phyloP scores from a whole-genome alignment of 1,140 invertebrate genomes.

The Sycobia sp. region DNA sequence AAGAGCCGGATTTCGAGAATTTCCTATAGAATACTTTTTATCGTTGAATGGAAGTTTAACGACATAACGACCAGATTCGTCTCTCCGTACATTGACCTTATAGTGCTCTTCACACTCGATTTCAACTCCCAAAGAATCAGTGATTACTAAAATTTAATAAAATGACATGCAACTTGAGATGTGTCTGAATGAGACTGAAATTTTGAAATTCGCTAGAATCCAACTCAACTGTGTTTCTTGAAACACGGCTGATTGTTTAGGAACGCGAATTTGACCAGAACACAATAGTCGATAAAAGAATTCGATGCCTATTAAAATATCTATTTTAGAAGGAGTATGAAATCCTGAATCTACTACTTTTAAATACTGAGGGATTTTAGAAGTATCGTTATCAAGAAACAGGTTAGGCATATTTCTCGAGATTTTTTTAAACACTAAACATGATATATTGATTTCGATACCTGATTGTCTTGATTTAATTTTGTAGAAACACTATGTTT shows the following conservation, averaged over 20 bases:
- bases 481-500: background rate
- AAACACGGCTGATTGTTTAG: background rate
- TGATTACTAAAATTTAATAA: background rate
- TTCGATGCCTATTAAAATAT: background rate
- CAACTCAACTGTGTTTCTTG: background rate
- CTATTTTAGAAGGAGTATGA: background rate
- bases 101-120: background rate
- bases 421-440: background rate
- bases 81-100: background rate
- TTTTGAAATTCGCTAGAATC: constrained; percentile 18
- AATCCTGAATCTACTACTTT: constrained; percentile 1
- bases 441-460: constrained; percentile 27
- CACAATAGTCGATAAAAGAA: background rate
- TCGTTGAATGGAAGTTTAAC: background rate
- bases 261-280: background rate
- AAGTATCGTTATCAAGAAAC: background rate
- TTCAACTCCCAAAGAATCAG: background rate
- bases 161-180: background rate
- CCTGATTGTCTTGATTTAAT: background rate
- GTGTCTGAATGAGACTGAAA: constrained; percentile 8
- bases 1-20: background rate
- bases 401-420: background rate
- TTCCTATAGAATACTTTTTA: background rate
- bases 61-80: background rate
- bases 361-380: background rate